These are phyloP conservation scores for Chrysolina haemoptera DNA, from an alignment of 2,888 invertebrate species.

Conservation along the genomic window DNA sequence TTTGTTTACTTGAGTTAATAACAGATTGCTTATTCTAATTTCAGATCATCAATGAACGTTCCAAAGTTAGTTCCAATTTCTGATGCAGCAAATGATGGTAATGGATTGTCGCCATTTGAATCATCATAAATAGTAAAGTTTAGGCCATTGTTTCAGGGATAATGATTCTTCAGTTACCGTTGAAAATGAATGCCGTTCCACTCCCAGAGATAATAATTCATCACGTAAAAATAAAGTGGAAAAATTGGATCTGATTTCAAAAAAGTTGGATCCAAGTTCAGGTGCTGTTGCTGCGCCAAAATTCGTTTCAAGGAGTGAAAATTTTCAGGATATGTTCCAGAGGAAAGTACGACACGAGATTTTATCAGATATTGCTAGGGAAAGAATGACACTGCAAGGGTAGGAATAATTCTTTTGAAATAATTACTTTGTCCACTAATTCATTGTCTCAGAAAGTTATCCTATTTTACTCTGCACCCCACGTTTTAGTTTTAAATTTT, in stretches of 20 bases:
- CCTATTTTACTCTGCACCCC: too few species aligned
- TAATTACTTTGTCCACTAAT: too few species aligned
- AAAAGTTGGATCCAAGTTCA: not conserved
- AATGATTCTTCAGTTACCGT: not conserved
- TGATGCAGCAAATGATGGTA: too few species aligned
- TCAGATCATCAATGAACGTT: too few species aligned
- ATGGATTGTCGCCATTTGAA: too few species aligned
- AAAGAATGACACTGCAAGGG: not conserved
- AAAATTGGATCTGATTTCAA: not conserved
- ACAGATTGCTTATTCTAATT: too few species aligned
- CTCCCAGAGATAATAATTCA: not conserved
- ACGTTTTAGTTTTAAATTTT: too few species aligned
- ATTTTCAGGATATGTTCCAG: not conserved
- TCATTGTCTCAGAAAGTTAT: too few species aligned
- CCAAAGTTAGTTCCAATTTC: too few species aligned
- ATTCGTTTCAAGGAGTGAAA: not conserved
- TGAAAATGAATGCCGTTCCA: not conserved
- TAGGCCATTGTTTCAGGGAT: not conserved
- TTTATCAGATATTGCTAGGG: not conserved
- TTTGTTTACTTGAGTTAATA: too few species aligned
- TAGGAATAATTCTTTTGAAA: not conserved
- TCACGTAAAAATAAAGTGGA: not conserved
- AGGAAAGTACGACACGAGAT: constrained; percentile 4
- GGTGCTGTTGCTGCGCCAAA: not conserved
- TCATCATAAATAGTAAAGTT: too few species aligned